Base-by-base conservation (phyloP, 2,888 invertebrate species). In the Drosophila gaucha region DNA sequence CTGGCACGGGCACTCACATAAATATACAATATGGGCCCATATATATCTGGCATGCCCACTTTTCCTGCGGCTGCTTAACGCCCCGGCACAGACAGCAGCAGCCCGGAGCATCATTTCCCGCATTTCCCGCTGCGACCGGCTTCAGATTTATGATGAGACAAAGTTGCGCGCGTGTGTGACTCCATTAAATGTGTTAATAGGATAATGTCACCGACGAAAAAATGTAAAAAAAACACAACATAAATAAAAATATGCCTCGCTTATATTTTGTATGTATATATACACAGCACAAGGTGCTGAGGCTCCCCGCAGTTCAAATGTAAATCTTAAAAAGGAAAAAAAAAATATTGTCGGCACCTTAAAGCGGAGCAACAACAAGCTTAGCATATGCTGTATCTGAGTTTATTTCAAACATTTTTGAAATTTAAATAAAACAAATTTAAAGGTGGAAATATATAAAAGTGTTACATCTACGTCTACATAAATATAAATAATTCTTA, bases 141-240 rank as follows among this genome's bases (percentile, higher is more conserved):
- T 49, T 57, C 67, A 82, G 87, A 82, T 82, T 82, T 82, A 87
- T 87, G 86, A 80, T 63, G 86, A 86, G 86, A 66, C 70, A 74
- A 74, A 83, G 86, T 77, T 60, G 63, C 75, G 67, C 79, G 80
- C 74, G 78, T 83, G 84, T 83, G 77, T 83, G 86, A 83, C 80
- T 79, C 85, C 76, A 84, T 84, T 84, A 86, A 78, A 73, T 74
- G 78, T 69, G 78, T 78, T 88, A 85, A 85, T 88, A 84, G 85
- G 85, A 84, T 85, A 86, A 78, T 79, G 73, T 72, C 39, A 28
- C 41, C 14, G 24, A 31, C 36, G 44, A 30, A 24, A 58, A 49
- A 59, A 22, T 16, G 62, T 43, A 60, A 62, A 47, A 55, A 33
- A 38, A 50, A 52, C 49, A 52, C n/a, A 44, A 66, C 35, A 59